Evolutionary conservation across 2,797 vertebrate genomes (phyloP).

Genomic region (Hyperoplus immaculatus): DNA sequence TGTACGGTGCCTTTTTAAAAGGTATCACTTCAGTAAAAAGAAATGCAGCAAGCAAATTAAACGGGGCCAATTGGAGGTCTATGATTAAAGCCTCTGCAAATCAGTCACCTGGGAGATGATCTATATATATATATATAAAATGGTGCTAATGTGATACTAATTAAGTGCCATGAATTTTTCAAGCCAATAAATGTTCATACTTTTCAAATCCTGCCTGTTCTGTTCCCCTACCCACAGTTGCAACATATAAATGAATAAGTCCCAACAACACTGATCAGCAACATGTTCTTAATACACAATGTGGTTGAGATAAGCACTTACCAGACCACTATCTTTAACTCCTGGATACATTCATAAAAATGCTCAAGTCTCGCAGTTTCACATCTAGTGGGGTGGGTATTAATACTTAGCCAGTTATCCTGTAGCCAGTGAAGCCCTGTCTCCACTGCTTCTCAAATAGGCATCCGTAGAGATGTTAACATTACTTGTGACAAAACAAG

Average conservation of each 20-base stretch:
- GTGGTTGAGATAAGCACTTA: conserved; percentile 75
- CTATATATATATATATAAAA: neutral
- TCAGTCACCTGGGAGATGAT: conserved; percentile 6
- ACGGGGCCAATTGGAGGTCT: conserved; percentile 2
- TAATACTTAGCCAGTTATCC: conserved; percentile 67
- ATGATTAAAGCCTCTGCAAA: conserved; percentile 12
- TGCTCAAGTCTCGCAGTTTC: conserved; percentile 69
- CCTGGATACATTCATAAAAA: conserved; percentile 70
- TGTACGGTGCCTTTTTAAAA: conserved; percentile 12
- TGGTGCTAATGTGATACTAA: conserved; percentile 14
- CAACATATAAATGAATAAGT: conserved; percentile 18
- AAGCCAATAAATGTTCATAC: neutral
- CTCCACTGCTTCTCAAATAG: conserved; percentile 64
- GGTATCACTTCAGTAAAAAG: neutral
- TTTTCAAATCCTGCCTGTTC: neutral
- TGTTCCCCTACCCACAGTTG: conserved; percentile 25
- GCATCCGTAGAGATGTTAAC: conserved; percentile 73
- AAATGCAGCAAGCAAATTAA: neutral
- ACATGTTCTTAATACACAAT: conserved; percentile 62
- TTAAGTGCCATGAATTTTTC: neutral
- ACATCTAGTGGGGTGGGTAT: conserved; percentile 70
- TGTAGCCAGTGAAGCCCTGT: conserved; percentile 66
- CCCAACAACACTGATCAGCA: conserved; percentile 54
- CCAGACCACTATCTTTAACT: conserved; percentile 75
- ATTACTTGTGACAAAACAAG: conserved; percentile 77